Percentiles rank a stretch among this genome's conserved stretches.
These are phyloP conservation scores for Seriola dumerili DNA, from an alignment of 2,113 vertebrate genomes.

Conservation along the genomic window DNA sequence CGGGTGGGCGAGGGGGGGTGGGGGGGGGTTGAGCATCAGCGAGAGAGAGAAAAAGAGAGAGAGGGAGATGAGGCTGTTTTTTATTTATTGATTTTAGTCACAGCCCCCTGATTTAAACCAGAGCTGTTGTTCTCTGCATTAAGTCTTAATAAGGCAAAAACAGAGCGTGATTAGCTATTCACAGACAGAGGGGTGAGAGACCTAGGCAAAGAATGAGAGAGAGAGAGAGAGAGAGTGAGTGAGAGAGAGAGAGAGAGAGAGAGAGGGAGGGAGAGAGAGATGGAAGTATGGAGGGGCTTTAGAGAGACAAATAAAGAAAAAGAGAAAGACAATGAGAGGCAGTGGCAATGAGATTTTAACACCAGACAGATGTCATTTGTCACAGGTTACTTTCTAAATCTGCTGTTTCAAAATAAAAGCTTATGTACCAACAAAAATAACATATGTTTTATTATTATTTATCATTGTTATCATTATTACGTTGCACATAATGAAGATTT, in stretches of 20 bases:
- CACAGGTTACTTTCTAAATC: conserved; percentile 34
- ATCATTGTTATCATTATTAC: neutral
- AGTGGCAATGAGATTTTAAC: conserved; percentile 8
- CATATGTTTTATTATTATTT: conserved; percentile 9
- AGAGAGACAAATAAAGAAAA: conserved; percentile 8
- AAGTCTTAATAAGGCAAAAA: conserved; percentile 65
- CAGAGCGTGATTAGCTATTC: conserved; percentile 52
- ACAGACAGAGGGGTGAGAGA: conserved; percentile 22
- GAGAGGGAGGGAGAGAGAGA: conserved; percentile 19
- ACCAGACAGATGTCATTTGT: conserved; percentile 34
- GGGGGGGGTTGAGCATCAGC: too few species aligned
- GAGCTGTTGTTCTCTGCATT: conserved; percentile 58
- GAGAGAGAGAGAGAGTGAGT: conserved; percentile 22
- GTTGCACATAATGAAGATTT: neutral
- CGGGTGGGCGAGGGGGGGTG: conserved; percentile 10
- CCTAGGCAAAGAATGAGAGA: neutral
- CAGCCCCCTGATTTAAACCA: conserved; percentile 58
- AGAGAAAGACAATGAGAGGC: conserved; percentile 2
- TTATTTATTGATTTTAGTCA: conserved; percentile 61
- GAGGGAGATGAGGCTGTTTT: conserved; percentile 30
- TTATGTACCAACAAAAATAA: neutral
- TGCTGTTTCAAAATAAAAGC: conserved; percentile 30
- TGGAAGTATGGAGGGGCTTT: neutral
- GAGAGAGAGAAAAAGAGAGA: neutral
- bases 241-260: conserved; percentile 28